Percentiles rank a stretch among this genome's conserved stretches.
phyloP scores from a whole-genome alignment of 2,113 vertebrate genomes.

The Vimba vimba region DNA sequence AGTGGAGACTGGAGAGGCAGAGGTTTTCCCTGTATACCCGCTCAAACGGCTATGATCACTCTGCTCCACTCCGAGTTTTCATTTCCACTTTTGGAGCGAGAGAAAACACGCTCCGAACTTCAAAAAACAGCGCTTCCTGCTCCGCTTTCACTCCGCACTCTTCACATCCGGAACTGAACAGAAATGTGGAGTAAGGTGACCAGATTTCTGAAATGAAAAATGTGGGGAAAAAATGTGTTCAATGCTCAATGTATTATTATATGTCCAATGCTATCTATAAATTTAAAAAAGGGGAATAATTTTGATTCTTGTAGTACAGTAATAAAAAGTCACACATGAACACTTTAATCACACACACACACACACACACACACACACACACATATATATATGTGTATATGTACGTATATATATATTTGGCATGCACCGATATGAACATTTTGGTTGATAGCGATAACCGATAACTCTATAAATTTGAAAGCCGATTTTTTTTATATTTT shows the following conservation, averaged over 20 bases:
- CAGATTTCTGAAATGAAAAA: neutral
- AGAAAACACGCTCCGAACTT: neutral
- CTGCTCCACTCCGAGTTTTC: neutral
- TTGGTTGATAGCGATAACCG: too few relatives aligned
- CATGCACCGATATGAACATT: too few relatives aligned
- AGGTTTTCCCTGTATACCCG: neutral
- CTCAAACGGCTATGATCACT: neutral
- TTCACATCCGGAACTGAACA: conserved; percentile 22
- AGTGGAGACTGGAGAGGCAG: neutral
- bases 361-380: too few relatives aligned
- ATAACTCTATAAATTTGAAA: too few relatives aligned
- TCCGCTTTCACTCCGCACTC: neutral
- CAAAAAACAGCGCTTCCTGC: neutral
- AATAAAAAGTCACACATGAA: too few relatives aligned
- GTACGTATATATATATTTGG: too few relatives aligned
- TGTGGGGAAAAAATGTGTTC: neutral
- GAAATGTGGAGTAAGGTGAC: neutral
- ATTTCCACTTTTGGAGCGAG: neutral
- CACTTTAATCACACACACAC: too few relatives aligned
- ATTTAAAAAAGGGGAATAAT: too few relatives aligned
- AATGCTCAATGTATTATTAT: neutral
- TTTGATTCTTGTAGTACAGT: too few relatives aligned
- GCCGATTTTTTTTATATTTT: too few relatives aligned
- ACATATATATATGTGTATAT: too few relatives aligned
- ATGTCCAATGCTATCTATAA: neutral